phyloP scores from a whole-genome alignment of 2,888 invertebrate species.

The Fragum whitleyi region DNA sequence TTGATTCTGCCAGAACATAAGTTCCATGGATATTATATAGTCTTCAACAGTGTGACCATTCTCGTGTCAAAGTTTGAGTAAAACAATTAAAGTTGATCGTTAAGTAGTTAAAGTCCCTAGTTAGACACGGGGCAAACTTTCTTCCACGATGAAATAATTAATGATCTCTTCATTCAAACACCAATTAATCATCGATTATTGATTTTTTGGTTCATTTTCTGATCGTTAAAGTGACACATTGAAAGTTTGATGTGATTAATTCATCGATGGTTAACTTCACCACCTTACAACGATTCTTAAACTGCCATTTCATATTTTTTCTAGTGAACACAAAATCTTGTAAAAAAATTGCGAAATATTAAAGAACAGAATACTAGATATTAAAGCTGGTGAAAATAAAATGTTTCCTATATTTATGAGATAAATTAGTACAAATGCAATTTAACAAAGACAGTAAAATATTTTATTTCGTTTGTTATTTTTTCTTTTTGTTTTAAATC shows the following conservation, averaged over 20 bases:
- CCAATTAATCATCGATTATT: conserved; percentile 14
- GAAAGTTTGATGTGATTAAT: conserved; percentile 6
- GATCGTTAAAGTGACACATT: conserved; percentile 23
- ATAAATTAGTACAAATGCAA: no score
- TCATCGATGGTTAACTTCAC: not conserved
- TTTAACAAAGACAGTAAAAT: no score
- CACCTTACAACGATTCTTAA: not conserved
- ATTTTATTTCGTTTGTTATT: no score
- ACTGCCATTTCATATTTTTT: not conserved
- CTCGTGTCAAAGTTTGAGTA: conserved; percentile 20
- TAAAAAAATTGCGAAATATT: no score
- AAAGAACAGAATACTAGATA: no score
- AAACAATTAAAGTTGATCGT: conserved; percentile 24
- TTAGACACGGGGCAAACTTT: conserved; percentile 36
- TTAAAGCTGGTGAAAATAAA: no score
- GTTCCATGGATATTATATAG: not conserved
- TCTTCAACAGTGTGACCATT: not conserved
- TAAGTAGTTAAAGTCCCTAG: conserved; percentile 40
- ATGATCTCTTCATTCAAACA: conserved; percentile 16
- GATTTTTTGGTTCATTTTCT: not conserved
- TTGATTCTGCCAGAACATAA: not conserved
- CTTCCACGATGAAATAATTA: conserved; percentile 36
- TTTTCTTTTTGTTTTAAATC: no score
- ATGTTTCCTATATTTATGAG: no score
- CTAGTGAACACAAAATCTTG: no score